phyloP scores from a whole-genome alignment of 2,888 invertebrate species.

The Asteroscopus sphinx region DNA sequence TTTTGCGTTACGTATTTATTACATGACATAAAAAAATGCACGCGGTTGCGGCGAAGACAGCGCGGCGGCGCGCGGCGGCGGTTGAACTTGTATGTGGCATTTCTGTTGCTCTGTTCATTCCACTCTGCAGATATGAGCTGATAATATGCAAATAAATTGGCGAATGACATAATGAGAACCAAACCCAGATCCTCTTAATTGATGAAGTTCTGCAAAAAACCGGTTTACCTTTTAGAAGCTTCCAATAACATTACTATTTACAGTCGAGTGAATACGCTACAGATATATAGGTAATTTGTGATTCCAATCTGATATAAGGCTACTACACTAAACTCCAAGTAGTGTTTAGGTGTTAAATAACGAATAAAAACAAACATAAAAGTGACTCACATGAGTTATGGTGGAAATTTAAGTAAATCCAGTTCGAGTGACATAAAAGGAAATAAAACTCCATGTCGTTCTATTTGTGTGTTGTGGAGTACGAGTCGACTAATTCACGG shows the following conservation, averaged over 20 bases:
- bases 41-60: too few relatives aligned
- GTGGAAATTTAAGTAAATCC: slow-evolving; percentile 48
- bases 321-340: too few relatives aligned
- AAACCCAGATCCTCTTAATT: slow-evolving; percentile 25
- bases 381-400: slow-evolving; percentile 11
- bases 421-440: slow-evolving; percentile 45
- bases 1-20: slow-evolving; percentile 25
- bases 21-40: neutral
- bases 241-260: slow-evolving; percentile 17
- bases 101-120: slow-evolving; percentile 1
- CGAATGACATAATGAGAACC: slow-evolving; percentile 37
- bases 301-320: neutral
- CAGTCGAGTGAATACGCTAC: slow-evolving; percentile 1
- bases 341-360: neutral
- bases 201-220: slow-evolving; percentile 40
- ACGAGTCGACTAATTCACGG: slow-evolving; percentile 62
- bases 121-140: slow-evolving; percentile 11
- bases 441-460: slow-evolving; percentile 56
- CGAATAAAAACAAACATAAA: slow-evolving; percentile 6
- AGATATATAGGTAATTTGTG: neutral
- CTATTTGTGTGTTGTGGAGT: slow-evolving; percentile 62
- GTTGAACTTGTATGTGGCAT: neutral
- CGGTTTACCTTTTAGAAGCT: slow-evolving; percentile 21
- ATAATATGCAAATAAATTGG: slow-evolving; percentile 27
- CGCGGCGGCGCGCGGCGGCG: too few relatives aligned